Evolutionary conservation across 2,797 vertebrate genomes (phyloP).

Genomic region (Gymnoscopelus braueri): DNA sequence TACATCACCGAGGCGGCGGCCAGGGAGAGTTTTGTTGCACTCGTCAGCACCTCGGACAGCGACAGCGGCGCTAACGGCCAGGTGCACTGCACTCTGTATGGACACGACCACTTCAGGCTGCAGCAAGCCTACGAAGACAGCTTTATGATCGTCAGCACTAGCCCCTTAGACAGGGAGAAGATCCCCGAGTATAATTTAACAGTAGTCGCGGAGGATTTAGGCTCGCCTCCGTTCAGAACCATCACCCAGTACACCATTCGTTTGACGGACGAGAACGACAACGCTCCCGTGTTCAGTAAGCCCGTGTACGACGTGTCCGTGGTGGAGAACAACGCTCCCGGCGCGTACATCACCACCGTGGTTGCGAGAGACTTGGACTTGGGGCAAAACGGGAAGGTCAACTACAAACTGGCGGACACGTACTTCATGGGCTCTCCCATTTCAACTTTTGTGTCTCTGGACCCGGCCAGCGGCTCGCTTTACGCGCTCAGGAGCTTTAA

Average conservation of each 20-base stretch:
- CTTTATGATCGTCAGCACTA: slow-evolving; percentile 92
- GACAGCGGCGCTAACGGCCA: slow-evolving; percentile 91
- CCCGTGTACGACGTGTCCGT: slow-evolving; percentile 88
- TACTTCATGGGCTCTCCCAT: slow-evolving; percentile 89
- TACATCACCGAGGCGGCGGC: slow-evolving; percentile 91
- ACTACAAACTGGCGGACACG: slow-evolving; percentile 88
- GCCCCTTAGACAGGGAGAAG: slow-evolving; percentile 87
- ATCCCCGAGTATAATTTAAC: slow-evolving; percentile 94
- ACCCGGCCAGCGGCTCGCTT: slow-evolving; percentile 91
- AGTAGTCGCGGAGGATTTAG: slow-evolving; percentile 91
- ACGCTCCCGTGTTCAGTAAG: slow-evolving; percentile 87
- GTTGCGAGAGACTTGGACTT: slow-evolving; percentile 88
- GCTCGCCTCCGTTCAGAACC: slow-evolving; percentile 89
- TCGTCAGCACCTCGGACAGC: slow-evolving; percentile 94
- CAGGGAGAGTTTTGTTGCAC: slow-evolving; percentile 91
- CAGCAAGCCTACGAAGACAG: slow-evolving; percentile 95
- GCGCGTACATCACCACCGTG: slow-evolving; percentile 90
- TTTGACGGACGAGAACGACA: slow-evolving; percentile 93
- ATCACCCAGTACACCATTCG: slow-evolving; percentile 89
- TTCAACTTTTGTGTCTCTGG: slow-evolving; percentile 92
- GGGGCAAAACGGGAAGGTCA: slow-evolving; percentile 90
- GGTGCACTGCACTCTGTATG: slow-evolving; percentile 91
- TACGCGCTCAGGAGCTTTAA: slow-evolving; percentile 95
- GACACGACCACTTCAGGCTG: slow-evolving; percentile 91
- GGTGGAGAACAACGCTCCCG: slow-evolving; percentile 91